Conservation (phyloP, 64 coral and sea anemone genomes). For the Montipora cactus region DNA sequence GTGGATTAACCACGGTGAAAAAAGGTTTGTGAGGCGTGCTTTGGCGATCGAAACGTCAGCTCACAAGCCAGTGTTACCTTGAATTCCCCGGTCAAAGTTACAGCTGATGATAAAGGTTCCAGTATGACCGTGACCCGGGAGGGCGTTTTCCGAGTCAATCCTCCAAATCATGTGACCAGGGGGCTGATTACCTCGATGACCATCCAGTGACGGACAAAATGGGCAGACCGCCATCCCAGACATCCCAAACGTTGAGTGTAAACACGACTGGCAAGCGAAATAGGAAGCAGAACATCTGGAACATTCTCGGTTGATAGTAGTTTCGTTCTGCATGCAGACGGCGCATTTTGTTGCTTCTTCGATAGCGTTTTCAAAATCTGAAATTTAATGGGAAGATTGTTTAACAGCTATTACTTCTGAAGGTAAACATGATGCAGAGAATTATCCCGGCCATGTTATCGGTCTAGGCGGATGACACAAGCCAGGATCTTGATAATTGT, state of each 20-base stretch:
- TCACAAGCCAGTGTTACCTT: neutral
- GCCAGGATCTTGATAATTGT: too few relatives aligned
- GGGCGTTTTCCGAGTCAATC: neutral
- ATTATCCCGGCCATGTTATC: too few relatives aligned
- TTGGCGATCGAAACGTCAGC: too few relatives aligned
- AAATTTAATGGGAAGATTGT: neutral
- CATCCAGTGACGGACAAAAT: neutral
- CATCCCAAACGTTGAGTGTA: neutral
- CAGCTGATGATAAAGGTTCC: neutral
- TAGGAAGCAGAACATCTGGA: neutral
- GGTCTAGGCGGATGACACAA: too few relatives aligned
- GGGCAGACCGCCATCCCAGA: neutral
- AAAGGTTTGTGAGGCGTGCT: too few relatives aligned
- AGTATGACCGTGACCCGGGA: neutral
- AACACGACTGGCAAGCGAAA: too few relatives aligned
- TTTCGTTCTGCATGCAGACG: neutral
- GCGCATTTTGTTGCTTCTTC: neutral
- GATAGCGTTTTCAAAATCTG: neutral
- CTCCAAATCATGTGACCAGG: neutral
- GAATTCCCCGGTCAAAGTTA: conserved; percentile 30
- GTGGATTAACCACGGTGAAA: too few relatives aligned
- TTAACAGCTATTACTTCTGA: too few relatives aligned
- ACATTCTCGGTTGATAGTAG: too few relatives aligned
- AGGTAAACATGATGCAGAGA: neutral
- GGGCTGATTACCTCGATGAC: conserved; percentile 12